Conservation (phyloP, 2,888 invertebrate genomes). For the Amphipoea oculea region DNA sequence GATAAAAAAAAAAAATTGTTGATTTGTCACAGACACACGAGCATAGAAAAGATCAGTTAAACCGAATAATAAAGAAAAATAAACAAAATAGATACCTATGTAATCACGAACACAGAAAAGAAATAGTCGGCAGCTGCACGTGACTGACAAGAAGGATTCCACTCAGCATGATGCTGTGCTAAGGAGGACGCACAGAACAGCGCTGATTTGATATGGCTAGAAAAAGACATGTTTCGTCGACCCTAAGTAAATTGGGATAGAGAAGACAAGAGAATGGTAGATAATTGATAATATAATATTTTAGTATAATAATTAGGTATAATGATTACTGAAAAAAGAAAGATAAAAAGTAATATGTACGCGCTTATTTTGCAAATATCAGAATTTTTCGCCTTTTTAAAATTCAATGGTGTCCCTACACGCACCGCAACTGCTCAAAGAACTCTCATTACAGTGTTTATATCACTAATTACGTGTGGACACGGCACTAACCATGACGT, state of each 20-base stretch:
- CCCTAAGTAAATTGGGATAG: background rate
- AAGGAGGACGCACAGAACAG: background rate
- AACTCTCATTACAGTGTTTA: conserved; percentile 29
- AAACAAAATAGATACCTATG: background rate
- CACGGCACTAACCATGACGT: conserved; percentile 35
- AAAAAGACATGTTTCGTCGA: background rate
- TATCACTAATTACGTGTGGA: conserved; percentile 50
- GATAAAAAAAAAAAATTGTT: background rate
- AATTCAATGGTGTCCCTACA: background rate
- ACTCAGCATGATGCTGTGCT: background rate
- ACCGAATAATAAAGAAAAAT: background rate
- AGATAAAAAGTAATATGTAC: background rate
- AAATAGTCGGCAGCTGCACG: background rate
- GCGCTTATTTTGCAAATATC: background rate
- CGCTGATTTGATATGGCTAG: background rate
- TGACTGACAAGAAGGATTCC: background rate
- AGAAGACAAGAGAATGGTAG: background rate
- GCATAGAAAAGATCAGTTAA: background rate
- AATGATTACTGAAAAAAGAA: background rate
- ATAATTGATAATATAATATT: too few species aligned
- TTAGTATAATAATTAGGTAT: background rate
- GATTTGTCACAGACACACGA: background rate
- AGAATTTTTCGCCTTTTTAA: too few species aligned
- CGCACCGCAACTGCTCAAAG: conserved; percentile 16
- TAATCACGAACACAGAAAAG: background rate